Evolutionary conservation across 2,888 invertebrate genomes (phyloP).

Genomic region (Drosophila mulleri): DNA sequence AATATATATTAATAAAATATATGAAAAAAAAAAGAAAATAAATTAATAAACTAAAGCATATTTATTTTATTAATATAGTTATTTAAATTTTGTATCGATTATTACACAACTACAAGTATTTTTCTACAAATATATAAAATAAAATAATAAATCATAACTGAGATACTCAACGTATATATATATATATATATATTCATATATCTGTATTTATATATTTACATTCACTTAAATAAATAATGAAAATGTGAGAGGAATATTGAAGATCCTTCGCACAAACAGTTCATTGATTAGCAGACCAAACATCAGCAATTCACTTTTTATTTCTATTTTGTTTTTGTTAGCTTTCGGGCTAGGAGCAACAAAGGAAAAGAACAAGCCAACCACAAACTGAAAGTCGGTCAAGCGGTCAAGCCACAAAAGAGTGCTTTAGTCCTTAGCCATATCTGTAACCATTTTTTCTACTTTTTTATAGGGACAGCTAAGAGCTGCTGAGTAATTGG

Average conservation of each 20-base stretch:
- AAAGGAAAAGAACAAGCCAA: slow-evolving; percentile 8
- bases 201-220: not conserved
- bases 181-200: not conserved
- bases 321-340: not conserved
- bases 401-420: slow-evolving; percentile 46
- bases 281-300: slow-evolving; percentile 14
- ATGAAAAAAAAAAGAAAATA: no score
- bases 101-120: no score
- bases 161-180: not conserved
- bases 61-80: no score
- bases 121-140: no score
- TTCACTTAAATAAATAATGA: not conserved
- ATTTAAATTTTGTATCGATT: no score
- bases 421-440: slow-evolving; percentile 24
- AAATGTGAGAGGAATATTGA: not conserved
- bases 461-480: slow-evolving; percentile 2
- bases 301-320: slow-evolving; percentile 6
- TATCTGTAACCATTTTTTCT: slow-evolving; percentile 22
- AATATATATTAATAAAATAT: not conserved
- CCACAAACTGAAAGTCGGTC: slow-evolving; percentile 45
- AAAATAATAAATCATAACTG: no score
- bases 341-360: slow-evolving; percentile 7
- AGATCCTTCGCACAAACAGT: not conserved
- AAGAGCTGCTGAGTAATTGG: slow-evolving; percentile 62
- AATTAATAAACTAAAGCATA: no score